Conservation (phyloP, 1,140 invertebrate species). For the Drosophila ogumai region DNA sequence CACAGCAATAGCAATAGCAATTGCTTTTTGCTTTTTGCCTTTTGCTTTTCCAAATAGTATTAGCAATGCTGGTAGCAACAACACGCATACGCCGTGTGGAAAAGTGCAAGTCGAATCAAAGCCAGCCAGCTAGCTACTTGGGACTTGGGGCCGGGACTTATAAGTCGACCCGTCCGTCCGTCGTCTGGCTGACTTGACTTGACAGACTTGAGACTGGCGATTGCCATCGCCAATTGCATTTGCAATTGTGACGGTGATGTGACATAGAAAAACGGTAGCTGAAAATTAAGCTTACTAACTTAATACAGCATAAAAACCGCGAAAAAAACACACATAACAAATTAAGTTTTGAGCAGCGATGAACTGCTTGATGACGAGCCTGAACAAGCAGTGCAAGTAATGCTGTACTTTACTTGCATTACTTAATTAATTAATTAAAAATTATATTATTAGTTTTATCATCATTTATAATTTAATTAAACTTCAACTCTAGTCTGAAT, state of each 20-base stretch:
- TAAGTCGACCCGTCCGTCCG: slow-evolving; percentile 27
- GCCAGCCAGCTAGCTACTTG: slow-evolving; percentile 29
- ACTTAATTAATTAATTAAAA: neutral
- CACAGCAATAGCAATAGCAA: slow-evolving; percentile 38
- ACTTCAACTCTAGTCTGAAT: neutral
- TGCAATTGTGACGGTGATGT: slow-evolving; percentile 8
- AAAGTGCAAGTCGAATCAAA: slow-evolving; percentile 70
- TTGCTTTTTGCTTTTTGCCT: slow-evolving; percentile 6
- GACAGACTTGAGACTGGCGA: slow-evolving; percentile 45
- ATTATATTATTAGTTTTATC: no score
- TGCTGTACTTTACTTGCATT: neutral
- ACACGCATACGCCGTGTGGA: slow-evolving; percentile 51
- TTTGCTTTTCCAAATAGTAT: slow-evolving; percentile 12
- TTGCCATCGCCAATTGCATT: slow-evolving; percentile 36
- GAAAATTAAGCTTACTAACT: slow-evolving; percentile 21
- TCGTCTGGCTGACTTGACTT: slow-evolving; percentile 16
- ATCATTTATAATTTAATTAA: neutral
- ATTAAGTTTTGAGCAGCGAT: neutral
- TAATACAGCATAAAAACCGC: slow-evolving; percentile 11
- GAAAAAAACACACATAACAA: neutral
- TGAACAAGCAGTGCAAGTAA: neutral
- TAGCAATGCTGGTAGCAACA: slow-evolving; percentile 19
- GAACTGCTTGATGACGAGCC: neutral
- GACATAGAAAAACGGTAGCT: slow-evolving; percentile 27
- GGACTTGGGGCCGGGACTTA: slow-evolving; percentile 38